phyloP scores from a whole-genome alignment of 2,797 vertebrate genomes.

The Cheirogaleus major region DNA sequence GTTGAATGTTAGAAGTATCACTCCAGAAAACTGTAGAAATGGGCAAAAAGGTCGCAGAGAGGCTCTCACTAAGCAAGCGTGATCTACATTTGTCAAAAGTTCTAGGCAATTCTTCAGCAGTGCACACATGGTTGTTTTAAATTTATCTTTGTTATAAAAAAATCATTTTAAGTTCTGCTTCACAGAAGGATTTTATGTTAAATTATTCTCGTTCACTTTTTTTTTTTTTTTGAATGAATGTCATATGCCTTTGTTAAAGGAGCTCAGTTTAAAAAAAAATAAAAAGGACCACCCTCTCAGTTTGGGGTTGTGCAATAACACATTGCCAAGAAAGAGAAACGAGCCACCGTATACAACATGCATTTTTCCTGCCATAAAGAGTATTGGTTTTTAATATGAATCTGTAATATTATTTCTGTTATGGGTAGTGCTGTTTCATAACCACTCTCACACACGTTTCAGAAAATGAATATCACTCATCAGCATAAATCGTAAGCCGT shows the following conservation, averaged over 20 bases:
- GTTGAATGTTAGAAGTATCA: not conserved
- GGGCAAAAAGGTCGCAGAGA: not conserved
- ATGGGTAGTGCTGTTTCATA: slow-evolving; percentile 67
- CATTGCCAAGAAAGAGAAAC: slow-evolving; percentile 12
- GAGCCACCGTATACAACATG: slow-evolving; percentile 42
- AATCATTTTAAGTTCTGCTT: not conserved
- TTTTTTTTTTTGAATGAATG: not conserved
- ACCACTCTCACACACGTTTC: slow-evolving; percentile 63
- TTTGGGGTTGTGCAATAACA: slow-evolving; percentile 62
- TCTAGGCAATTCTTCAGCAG: not conserved
- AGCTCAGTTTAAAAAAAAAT: not conserved
- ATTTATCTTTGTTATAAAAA: not conserved
- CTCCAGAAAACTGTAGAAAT: not conserved
- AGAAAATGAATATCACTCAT: slow-evolving; percentile 70
- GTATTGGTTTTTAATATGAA: slow-evolving; percentile 69
- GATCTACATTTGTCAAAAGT: not conserved
- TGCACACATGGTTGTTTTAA: not conserved
- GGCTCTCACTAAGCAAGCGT: not conserved
- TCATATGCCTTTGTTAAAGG: not conserved
- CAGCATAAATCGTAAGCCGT: slow-evolving; percentile 70
- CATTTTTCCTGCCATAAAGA: slow-evolving; percentile 72
- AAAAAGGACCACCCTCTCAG: not conserved
- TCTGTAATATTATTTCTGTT: slow-evolving; percentile 71
- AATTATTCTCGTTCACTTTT: not conserved
- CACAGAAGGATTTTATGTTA: not conserved